Evolutionary conservation across 35 echinoderm and acorn worm species (phyloP).

Genomic region (Amphiura filiformis): DNA sequence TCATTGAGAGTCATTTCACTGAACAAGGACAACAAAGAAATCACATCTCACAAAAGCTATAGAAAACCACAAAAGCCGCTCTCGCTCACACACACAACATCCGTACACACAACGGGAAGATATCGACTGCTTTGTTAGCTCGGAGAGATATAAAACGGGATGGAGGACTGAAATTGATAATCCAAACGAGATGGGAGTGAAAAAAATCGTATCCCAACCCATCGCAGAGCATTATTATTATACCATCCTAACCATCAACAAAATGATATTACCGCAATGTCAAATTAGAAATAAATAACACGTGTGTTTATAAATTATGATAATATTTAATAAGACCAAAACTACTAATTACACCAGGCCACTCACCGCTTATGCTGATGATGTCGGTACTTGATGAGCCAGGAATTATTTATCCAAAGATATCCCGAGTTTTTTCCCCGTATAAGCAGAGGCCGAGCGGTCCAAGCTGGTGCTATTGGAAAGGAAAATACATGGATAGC

Average conservation of each 20-base stretch:
- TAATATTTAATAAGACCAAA: conserved; percentile 65
- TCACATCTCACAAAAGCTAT: neutral
- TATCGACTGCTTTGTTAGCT: neutral
- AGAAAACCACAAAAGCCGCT: neutral
- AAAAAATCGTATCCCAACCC: neutral
- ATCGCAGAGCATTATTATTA: conserved; percentile 1
- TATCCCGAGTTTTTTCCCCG: neutral
- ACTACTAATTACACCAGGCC: conserved; percentile 41
- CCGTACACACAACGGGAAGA: neutral
- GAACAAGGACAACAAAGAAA: neutral
- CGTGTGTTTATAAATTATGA: conserved; percentile 77
- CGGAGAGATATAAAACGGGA: neutral
- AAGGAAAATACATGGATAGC: neutral
- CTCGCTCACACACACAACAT: neutral
- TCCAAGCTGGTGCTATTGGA: neutral
- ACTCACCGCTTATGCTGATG: conserved; percentile 8
- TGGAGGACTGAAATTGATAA: neutral
- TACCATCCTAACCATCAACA: conserved; percentile 38
- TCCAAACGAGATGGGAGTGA: neutral
- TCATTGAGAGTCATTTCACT: neutral
- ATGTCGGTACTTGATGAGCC: neutral
- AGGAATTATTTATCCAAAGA: conserved; percentile 3
- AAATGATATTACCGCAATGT: conserved; percentile 40
- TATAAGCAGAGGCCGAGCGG: neutral
- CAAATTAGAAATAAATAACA: conserved; percentile 80